phyloP scores from a whole-genome alignment of 2,888 invertebrate genomes.

The Mesorhabditis belari region DNA sequence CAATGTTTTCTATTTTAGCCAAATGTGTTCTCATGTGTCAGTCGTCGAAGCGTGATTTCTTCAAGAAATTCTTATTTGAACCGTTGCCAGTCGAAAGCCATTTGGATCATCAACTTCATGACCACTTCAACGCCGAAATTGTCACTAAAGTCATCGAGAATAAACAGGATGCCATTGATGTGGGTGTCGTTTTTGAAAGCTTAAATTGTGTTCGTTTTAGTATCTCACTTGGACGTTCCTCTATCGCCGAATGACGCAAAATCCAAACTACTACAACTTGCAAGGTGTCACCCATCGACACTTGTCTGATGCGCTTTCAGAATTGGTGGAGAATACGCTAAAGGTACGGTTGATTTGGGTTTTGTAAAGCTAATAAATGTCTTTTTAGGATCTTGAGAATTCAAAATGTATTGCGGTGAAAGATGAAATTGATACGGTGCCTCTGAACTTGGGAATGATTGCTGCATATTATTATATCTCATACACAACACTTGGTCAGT shows the following conservation, averaged over 20 bases:
- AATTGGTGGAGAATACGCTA: constrained; percentile 90
- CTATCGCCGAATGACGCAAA: constrained; percentile 90
- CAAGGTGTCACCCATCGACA: constrained; percentile 68
- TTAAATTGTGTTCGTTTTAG: constrained; percentile 32
- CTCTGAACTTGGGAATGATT: constrained; percentile 97
- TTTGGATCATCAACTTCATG: constrained; percentile 91
- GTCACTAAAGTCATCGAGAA: constrained; percentile 99
- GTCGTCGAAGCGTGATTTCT: constrained; percentile 93
- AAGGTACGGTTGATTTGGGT: constrained; percentile 85
- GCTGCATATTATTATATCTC: constrained; percentile 99
- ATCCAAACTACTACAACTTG: constrained; percentile 97
- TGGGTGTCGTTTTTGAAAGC: constrained; percentile 10
- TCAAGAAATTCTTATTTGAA: constrained; percentile 93
- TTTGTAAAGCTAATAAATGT: constrained; percentile 56
- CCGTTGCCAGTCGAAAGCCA: constrained; percentile 95
- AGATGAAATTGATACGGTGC: constrained; percentile 93
- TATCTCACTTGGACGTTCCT: constrained; percentile 98
- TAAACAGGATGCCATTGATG: constrained; percentile 96
- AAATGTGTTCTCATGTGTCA: constrained; percentile 93
- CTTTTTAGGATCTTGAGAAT: constrained; percentile 40
- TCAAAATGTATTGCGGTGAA: constrained; percentile 81
- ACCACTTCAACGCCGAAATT: constrained; percentile 99
- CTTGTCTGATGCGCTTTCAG: constrained; percentile 93
- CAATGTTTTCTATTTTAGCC: constrained; percentile 45
- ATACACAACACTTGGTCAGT: constrained; percentile 86